Evolutionary conservation across 2,888 invertebrate genomes (phyloP), one percentile per base, ranked within the genome.

Genomic region (Morinoia aosen): DNA sequence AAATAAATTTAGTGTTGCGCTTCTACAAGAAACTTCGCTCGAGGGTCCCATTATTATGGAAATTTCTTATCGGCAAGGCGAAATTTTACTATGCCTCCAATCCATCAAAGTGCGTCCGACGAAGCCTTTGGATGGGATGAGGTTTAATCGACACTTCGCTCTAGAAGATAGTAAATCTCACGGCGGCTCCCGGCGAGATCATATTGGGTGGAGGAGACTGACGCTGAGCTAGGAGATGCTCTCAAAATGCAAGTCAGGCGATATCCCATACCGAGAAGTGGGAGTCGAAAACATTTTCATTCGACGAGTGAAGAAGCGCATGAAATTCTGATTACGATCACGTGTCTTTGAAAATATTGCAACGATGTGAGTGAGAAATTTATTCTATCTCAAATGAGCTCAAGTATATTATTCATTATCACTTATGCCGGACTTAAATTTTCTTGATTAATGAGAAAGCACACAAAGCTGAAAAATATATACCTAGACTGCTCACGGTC

Each of bases 41-140:
- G 25, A 76, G 76, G 76, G 76, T 76, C 40, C 90, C 90, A 90
- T 90, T 90, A 90, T 90, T 90, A 90, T 90, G 90, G 90, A 90
- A 90, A 90, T 90, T 90, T 90, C 90, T 90, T 90, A 90, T 90
- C 90, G 48, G 48, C 90, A 48, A 48, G 39, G 40, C 25, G 40
- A 90, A 90, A 90, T 90, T 90, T 90, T 90, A 48, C 40, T 39
- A 90, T 90, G 90, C 90, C 48, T 90, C 40, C 90, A 90, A 90
- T 90, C 90, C 90, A 90, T 90, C 90, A 90, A 90, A 90, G 90
- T 48, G 90, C 90, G 40, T 90, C 90, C 40, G 90, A 48, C 48
- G 90, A 76, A 76, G 76, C 33, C 76, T 76, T 76, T 76, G 76
- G 76, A 76, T 76, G 33, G 76, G 76, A 76, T 76, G 76, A 76